Percentiles rank a stretch among this genome's conserved stretches.
Conservation (phyloP, 1,140 invertebrate species). For the Microplitis demolitor region DNA sequence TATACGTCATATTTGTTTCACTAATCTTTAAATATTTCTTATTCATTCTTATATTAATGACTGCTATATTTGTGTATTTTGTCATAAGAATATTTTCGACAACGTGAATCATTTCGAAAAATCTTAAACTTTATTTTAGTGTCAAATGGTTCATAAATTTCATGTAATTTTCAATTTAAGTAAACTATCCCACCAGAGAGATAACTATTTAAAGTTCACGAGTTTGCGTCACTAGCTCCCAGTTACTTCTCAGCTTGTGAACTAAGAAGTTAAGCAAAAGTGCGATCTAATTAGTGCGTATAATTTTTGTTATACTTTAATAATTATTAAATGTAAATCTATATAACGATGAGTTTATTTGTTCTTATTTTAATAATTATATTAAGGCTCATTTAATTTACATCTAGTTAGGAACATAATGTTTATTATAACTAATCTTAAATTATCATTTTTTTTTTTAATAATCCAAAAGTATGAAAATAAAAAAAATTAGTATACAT, state of each 20-base stretch:
- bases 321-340: neutral
- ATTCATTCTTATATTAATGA: neutral
- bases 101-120: conserved; percentile 6
- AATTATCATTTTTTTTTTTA: too few species aligned
- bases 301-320: neutral
- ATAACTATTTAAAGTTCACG: neutral
- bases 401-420: neutral
- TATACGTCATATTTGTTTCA: too few species aligned
- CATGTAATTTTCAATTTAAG: neutral
- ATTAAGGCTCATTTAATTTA: neutral
- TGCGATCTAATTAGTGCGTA: neutral
- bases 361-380: neutral
- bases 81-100: neutral
- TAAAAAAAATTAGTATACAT: too few species aligned
- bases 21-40: too few species aligned
- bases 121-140: conserved; percentile 7
- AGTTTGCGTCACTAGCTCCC: neutral
- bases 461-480: too few species aligned
- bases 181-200: neutral
- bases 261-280: neutral
- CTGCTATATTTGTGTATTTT: neutral
- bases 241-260: neutral
- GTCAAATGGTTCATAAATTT: conserved; percentile 15
- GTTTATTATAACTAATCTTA: too few species aligned
- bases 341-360: neutral